Evolutionary conservation across 2,113 vertebrate genomes (phyloP).

Genomic region (Speoplatyrhinus poulsoni): DNA sequence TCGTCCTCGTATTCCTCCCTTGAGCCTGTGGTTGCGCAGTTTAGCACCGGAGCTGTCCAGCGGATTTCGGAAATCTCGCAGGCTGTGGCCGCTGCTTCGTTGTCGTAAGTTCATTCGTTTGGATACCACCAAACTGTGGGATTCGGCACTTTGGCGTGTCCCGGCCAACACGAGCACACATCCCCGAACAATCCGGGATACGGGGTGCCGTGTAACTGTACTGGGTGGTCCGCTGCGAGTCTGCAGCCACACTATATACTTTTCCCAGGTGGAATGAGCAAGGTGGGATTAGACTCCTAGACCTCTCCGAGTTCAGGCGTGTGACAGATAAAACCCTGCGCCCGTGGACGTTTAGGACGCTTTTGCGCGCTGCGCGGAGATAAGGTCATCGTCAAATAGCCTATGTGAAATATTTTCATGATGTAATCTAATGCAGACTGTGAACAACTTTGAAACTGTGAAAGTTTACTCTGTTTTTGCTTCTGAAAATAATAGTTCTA

Average conservation of each 20-base stretch:
- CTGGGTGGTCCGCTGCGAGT: constrained; percentile 88
- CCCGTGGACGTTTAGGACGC: background rate
- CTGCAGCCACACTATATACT: constrained; percentile 94
- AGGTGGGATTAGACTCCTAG: constrained; percentile 85
- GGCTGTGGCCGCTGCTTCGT: constrained; percentile 82
- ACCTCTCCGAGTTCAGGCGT: constrained; percentile 74
- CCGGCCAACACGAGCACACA: constrained; percentile 88
- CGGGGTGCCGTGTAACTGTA: constrained; percentile 92
- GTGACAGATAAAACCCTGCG: constrained; percentile 29
- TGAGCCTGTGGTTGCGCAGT: constrained; percentile 82
- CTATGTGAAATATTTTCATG: too few relatives aligned
- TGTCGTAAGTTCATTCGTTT: constrained; percentile 88
- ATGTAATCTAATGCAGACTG: too few relatives aligned
- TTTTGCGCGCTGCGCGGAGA: too few relatives aligned
- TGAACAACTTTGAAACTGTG: too few relatives aligned
- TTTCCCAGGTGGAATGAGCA: constrained; percentile 88
- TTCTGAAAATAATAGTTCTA: background rate
- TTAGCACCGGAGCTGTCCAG: constrained; percentile 89
- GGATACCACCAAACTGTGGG: constrained; percentile 90
- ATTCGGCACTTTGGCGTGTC: constrained; percentile 84
- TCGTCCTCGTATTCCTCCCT: constrained; percentile 86
- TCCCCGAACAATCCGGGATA: constrained; percentile 89
- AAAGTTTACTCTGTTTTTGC: too few relatives aligned
- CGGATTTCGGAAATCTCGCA: constrained; percentile 88
- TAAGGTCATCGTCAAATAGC: too few relatives aligned